phyloP scores from a whole-genome alignment of 2,888 invertebrate species.

The Matsumyia berberina region DNA sequence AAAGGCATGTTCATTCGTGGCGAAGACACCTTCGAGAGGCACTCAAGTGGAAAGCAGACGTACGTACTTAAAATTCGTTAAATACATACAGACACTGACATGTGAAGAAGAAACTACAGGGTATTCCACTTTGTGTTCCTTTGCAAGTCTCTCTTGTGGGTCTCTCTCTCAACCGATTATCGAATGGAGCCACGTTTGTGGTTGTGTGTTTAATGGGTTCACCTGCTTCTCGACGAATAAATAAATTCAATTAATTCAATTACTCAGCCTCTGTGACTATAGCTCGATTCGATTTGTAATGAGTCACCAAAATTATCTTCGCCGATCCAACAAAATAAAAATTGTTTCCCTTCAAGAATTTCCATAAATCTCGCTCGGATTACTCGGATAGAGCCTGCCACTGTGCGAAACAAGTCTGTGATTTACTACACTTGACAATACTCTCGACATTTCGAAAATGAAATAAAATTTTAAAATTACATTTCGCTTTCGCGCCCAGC shows the following conservation, averaged over 20 bases:
- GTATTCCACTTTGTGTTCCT: slow-evolving; percentile 41
- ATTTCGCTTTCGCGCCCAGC: slow-evolving; percentile 22
- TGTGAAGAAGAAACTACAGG: slow-evolving; percentile 33
- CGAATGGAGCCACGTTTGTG: slow-evolving; percentile 21
- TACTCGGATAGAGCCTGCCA: slow-evolving; percentile 30
- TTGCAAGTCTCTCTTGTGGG: background rate
- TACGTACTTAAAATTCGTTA: slow-evolving; percentile 10
- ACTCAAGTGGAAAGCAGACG: slow-evolving; percentile 56
- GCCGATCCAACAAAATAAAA: background rate
- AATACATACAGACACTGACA: slow-evolving; percentile 12
- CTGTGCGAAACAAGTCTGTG: slow-evolving; percentile 36
- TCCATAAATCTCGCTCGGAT: slow-evolving; percentile 66
- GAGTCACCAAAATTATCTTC: too few relatives aligned
- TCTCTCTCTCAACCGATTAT: slow-evolving; percentile 38
- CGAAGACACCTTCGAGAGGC: slow-evolving; percentile 58
- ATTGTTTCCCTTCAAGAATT: slow-evolving; percentile 65
- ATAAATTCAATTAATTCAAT: slow-evolving; percentile 61
- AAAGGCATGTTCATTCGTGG: slow-evolving; percentile 28
- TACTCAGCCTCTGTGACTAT: slow-evolving; percentile 45
- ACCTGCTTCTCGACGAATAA: slow-evolving; percentile 52
- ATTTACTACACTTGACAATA: slow-evolving; percentile 66
- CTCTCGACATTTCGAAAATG: slow-evolving; percentile 69
- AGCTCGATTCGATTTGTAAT: too few relatives aligned
- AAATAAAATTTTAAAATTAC: slow-evolving; percentile 66
- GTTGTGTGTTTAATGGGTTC: slow-evolving; percentile 55